phyloP scores from a whole-genome alignment of 2,113 vertebrate species.

The Scolopax mira region DNA sequence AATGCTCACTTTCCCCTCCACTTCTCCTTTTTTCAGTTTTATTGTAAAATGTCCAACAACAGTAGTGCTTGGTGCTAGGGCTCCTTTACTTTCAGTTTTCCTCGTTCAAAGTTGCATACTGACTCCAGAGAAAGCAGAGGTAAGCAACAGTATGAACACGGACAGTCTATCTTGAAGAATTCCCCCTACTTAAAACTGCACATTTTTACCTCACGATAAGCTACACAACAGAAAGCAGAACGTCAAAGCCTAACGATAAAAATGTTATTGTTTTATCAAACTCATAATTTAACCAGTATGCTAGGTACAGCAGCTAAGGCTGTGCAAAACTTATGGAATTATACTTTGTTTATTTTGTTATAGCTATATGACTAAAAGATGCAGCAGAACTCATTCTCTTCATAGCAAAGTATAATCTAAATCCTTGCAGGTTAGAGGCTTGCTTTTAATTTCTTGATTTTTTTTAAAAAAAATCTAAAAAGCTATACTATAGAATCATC shows the following conservation, averaged over 20 bases:
- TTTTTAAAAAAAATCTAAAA: background rate
- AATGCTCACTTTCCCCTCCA: background rate
- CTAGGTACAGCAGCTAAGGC: background rate
- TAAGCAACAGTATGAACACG: background rate
- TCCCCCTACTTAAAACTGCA: background rate
- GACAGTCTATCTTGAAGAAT: background rate
- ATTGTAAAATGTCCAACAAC: background rate
- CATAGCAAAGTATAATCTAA: background rate
- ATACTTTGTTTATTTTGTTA: background rate
- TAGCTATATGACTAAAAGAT: background rate
- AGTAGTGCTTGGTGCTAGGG: background rate
- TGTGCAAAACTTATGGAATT: background rate
- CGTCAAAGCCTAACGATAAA: background rate
- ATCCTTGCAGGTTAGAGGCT: background rate
- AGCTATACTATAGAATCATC: background rate
- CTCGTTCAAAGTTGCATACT: background rate
- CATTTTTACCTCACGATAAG: background rate
- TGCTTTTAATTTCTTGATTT: background rate
- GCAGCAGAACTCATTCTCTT: background rate
- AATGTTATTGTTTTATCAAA: background rate
- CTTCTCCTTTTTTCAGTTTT: background rate
- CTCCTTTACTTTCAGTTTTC: background rate
- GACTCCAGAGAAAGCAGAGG: background rate
- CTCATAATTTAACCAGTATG: background rate
- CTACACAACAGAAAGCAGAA: background rate